phyloP scores from a whole-genome alignment of 1,140 invertebrate genomes.

The Scylla paramamosain region DNA sequence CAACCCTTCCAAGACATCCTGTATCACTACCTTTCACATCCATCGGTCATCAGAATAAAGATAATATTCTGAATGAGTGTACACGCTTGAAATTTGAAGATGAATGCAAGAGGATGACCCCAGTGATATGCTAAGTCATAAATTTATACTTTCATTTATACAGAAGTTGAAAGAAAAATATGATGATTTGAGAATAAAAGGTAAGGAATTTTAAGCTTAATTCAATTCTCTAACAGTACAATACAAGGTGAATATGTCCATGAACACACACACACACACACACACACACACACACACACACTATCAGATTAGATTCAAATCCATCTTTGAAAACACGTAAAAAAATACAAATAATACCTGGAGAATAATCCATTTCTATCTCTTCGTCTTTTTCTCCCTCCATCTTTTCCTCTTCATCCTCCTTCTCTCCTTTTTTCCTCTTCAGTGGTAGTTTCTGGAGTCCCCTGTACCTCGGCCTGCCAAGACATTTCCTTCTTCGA shows the following conservation, averaged over 20 bases:
- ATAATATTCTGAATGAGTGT: no score
- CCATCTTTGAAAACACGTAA: neutral
- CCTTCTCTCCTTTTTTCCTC: neutral
- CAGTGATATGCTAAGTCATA: no score
- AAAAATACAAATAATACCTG: conserved; percentile 17
- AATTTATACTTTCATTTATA: no score
- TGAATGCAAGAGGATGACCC: no score
- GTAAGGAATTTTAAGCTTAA: neutral
- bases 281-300: conserved; percentile 37
- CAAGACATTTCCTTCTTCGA: neutral
- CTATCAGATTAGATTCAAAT: neutral
- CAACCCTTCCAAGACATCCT: no score
- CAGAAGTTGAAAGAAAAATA: no score
- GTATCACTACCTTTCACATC: no score
- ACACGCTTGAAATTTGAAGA: no score
- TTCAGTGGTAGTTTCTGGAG: neutral
- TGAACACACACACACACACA: neutral
- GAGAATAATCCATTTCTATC: conserved; percentile 36
- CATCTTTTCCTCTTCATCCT: neutral
- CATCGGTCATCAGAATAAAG: no score
- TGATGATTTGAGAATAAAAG: neutral
- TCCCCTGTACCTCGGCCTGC: neutral
- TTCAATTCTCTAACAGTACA: neutral
- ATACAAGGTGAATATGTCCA: neutral
- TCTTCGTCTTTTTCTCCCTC: conserved; percentile 33